phyloP scores from a whole-genome alignment of 2,113 vertebrate species.

The Dicaeum eximium region DNA sequence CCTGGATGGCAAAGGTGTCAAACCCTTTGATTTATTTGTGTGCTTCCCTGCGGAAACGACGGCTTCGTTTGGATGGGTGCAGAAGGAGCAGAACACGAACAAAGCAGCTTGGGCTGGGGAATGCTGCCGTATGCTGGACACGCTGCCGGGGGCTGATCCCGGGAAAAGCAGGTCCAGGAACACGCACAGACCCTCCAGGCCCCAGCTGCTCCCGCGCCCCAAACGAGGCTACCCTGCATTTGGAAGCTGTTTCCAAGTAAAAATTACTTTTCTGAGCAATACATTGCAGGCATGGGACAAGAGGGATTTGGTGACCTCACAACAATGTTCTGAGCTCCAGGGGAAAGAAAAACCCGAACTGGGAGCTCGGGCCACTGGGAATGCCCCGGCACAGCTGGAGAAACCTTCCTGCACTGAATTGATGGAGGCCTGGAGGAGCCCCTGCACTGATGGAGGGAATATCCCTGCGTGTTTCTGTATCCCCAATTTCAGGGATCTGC shows the following conservation, averaged over 20 bases:
- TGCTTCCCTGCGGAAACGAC: not conserved
- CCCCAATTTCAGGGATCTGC: rapidly evolving
- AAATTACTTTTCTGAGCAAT: not conserved
- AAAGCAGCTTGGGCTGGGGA: not conserved
- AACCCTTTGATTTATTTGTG: not conserved
- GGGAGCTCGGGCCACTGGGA: rapidly evolving
- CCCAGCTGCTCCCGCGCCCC: not conserved
- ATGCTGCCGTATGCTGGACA: not conserved
- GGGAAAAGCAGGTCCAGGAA: not conserved
- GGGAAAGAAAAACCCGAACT: not conserved
- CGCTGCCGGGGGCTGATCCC: rapidly evolving
- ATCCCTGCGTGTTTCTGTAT: not conserved
- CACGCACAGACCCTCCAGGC: not conserved
- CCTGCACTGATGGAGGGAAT: not conserved
- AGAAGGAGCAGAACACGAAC: not conserved
- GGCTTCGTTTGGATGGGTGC: not conserved
- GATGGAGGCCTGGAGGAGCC: not conserved
- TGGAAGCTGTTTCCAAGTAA: not conserved
- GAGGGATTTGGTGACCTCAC: not conserved
- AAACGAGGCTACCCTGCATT: not conserved
- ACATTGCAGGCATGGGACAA: not conserved
- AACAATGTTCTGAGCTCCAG: not conserved
- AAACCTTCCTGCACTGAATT: not conserved
- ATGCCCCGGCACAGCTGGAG: rapidly evolving
- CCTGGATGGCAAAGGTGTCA: no score